Evolutionary conservation across 2,888 invertebrate species (phyloP).

Genomic region (Lycia hirtaria): DNA sequence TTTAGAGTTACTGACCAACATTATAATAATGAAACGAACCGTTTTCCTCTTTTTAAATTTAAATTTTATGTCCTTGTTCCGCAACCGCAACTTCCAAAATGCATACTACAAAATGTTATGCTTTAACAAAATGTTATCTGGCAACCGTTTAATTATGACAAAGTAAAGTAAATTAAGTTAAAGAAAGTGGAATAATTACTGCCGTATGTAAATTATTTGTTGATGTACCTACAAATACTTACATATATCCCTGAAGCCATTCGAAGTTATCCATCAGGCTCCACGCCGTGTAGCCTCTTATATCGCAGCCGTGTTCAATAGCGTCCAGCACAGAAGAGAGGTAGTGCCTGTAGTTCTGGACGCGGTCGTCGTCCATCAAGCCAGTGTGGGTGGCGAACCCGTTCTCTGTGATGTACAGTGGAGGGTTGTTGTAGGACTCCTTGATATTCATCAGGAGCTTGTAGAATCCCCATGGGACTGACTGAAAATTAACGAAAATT

Average conservation of each 20-base stretch:
- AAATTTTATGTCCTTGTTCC: too few relatives aligned
- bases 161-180: too few relatives aligned
- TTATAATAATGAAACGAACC: too few relatives aligned
- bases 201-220: background rate
- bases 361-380: constrained; percentile 68
- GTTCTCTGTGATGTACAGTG: constrained; percentile 85
- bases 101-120: too few relatives aligned
- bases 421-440: constrained; percentile 76
- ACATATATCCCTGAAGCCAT: constrained; percentile 85
- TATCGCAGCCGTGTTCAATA: constrained; percentile 71
- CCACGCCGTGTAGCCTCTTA: constrained; percentile 84
- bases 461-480: constrained; percentile 82
- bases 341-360: constrained; percentile 65
- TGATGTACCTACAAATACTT: too few relatives aligned
- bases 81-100: too few relatives aligned
- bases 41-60: too few relatives aligned
- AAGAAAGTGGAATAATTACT: background rate
- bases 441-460: constrained; percentile 79
- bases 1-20: too few relatives aligned
- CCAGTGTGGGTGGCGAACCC: constrained; percentile 63
- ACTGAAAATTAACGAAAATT: constrained; percentile 33
- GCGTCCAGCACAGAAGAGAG: constrained; percentile 71
- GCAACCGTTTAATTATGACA: too few relatives aligned
- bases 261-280: constrained; percentile 88
- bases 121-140: too few relatives aligned